Evolutionary conservation across 2,113 vertebrate species (phyloP).

Genomic region (Callopanchax toddi): DNA sequence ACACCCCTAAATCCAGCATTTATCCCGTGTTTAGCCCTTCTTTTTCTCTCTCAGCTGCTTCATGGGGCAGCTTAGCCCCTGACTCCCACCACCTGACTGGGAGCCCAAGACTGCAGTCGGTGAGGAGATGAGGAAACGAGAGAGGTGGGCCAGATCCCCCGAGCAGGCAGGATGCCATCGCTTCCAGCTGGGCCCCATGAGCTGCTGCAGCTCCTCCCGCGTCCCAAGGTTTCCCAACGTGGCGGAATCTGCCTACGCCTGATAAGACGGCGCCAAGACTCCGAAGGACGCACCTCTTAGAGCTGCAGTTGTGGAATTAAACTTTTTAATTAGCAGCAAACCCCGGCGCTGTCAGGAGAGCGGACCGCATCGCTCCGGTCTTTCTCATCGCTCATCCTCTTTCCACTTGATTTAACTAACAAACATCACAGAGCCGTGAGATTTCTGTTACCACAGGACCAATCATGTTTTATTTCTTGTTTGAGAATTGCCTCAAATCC

Average conservation of each 20-base stretch:
- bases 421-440: slow-evolving; percentile 34
- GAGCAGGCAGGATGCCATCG: slow-evolving; percentile 67
- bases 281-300: slow-evolving; percentile 75
- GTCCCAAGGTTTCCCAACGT: slow-evolving; percentile 52
- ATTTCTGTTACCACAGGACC: slow-evolving; percentile 50
- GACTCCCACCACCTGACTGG: slow-evolving; percentile 64
- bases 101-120: slow-evolving; percentile 57
- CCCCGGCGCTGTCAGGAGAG: slow-evolving; percentile 65
- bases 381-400: slow-evolving; percentile 56
- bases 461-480: slow-evolving; percentile 62
- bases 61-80: slow-evolving; percentile 60
- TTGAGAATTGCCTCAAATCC: slow-evolving; percentile 50
- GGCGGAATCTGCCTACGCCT: slow-evolving; percentile 73
- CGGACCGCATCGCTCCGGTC: slow-evolving; percentile 59
- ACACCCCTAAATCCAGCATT: slow-evolving; percentile 72
- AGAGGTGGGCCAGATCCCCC: slow-evolving; percentile 63
- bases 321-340: slow-evolving; percentile 81
- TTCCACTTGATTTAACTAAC: slow-evolving; percentile 63
- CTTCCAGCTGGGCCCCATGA: slow-evolving; percentile 62
- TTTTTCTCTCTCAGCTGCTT: slow-evolving; percentile 58
- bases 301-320: slow-evolving; percentile 77
- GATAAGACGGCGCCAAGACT: slow-evolving; percentile 79
- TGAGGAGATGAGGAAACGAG: slow-evolving; percentile 51
- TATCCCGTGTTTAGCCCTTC: slow-evolving; percentile 74
- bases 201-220: slow-evolving; percentile 43